phyloP scores from a whole-genome alignment of 2,113 vertebrate species.

The Nasalis larvatus region DNA sequence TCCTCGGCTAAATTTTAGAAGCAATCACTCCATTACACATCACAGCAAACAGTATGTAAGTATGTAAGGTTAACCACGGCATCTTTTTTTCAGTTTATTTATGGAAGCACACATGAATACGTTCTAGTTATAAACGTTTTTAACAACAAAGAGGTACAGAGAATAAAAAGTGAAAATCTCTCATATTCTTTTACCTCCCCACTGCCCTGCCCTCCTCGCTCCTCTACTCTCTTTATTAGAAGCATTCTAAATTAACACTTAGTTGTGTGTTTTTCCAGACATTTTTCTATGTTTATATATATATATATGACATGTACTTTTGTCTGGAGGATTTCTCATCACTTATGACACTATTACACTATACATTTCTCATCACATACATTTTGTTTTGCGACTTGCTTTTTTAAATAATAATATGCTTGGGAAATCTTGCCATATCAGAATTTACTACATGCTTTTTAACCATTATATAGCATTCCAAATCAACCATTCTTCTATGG shows the following conservation, averaged over 20 bases:
- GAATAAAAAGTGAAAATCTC: background rate
- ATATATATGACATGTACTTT: background rate
- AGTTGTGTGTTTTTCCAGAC: background rate
- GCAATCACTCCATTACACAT: background rate
- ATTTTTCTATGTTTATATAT: background rate
- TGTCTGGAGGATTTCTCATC: background rate
- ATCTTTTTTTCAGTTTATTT: background rate
- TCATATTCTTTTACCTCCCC: background rate
- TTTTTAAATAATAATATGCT: background rate
- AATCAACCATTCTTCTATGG: background rate
- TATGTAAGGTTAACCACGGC: background rate
- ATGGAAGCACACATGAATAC: background rate
- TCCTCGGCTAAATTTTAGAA: background rate
- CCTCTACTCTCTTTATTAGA: background rate
- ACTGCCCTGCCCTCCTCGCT: fast-evolving
- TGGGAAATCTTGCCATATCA: background rate
- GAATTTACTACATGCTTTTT: slow-evolving; percentile 7
- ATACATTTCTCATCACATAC: background rate
- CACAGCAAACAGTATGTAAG: background rate
- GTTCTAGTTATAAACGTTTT: background rate
- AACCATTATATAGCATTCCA: background rate
- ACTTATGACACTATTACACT: background rate
- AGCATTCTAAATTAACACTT: background rate
- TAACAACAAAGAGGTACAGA: background rate
- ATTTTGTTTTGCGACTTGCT: background rate